These are phyloP conservation scores for Ianthella basta DNA, from an alignment of 37 sponge, comb jelly and placozoan genomes.

Conservation along the genomic window DNA sequence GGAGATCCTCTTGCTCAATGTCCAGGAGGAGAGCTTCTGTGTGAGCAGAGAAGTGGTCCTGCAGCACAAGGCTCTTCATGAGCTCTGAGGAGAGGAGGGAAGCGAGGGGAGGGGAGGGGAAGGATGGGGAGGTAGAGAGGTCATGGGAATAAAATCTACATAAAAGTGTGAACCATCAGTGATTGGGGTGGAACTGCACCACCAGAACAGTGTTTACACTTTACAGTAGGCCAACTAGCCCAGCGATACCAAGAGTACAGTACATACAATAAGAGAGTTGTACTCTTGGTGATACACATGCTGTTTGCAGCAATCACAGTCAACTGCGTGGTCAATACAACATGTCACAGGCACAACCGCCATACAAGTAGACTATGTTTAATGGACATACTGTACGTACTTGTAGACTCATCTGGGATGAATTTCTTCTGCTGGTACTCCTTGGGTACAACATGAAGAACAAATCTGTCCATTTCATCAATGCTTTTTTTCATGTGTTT, in stretches of 20 bases:
- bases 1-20: conserved; percentile 13
- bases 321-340: no score
- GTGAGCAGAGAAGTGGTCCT: conserved; percentile 55
- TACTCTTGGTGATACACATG: neutral
- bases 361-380: no score
- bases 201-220: conserved; percentile 5
- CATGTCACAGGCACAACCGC: conserved; percentile 27
- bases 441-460: neutral
- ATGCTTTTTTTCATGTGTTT: neutral
- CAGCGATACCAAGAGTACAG: no score
- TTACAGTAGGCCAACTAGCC: conserved; percentile 38
- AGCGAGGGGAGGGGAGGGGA: neutral
- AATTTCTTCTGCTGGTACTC: conserved; percentile 9
- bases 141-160: neutral
- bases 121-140: neutral
- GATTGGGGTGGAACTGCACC: no score
- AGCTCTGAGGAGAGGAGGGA: conserved; percentile 37
- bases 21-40: conserved; percentile 34
- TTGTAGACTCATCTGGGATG: conserved; percentile 16
- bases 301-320: no score
- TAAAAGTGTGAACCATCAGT: neutral
- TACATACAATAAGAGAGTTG: no score
- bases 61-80: conserved; percentile 55
- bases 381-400: neutral
- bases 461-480: neutral